These are phyloP conservation scores for Eilema caniola DNA, from an alignment of 2,888 invertebrate genomes.

Conservation along the genomic window DNA sequence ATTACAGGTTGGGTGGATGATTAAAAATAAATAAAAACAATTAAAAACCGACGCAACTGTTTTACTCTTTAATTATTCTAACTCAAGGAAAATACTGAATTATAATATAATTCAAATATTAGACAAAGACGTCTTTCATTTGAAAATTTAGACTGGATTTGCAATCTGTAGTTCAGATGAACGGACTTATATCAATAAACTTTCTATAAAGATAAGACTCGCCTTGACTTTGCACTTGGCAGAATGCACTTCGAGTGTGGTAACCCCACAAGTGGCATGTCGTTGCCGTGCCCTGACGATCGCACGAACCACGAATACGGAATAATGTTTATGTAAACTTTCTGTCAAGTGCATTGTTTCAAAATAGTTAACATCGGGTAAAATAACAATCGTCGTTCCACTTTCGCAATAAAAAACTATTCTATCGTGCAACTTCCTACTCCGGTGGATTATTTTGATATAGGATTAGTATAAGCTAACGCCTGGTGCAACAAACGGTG, in stretches of 20 bases:
- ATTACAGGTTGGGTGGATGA: no score
- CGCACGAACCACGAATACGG: slow-evolving; percentile 26
- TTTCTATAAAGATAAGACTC: neutral
- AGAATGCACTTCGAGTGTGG: slow-evolving; percentile 43
- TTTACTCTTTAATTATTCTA: no score
- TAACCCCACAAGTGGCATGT: slow-evolving; percentile 64
- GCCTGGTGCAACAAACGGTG: slow-evolving; percentile 32
- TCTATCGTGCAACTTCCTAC: slow-evolving; percentile 44
- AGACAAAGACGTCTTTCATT: no score
- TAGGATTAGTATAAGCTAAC: slow-evolving; percentile 29
- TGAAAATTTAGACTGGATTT: neutral
- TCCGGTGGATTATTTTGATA: slow-evolving; percentile 27
- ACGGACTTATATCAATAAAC: neutral
- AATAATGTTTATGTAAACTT: slow-evolving; percentile 74
- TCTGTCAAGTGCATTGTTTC: slow-evolving; percentile 66
- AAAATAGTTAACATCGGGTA: slow-evolving; percentile 59
- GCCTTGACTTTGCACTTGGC: slow-evolving; percentile 14
- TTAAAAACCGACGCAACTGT: no score
- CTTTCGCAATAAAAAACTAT: slow-evolving; percentile 48
- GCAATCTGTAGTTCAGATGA: neutral
- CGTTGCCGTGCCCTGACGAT: slow-evolving; percentile 47
- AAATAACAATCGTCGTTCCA: slow-evolving; percentile 56
- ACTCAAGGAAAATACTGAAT: no score
- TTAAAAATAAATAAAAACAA: no score
- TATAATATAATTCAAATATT: no score